Percentiles rank a stretch among this genome's conserved stretches.
Evolutionary conservation across 2,797 vertebrate species (phyloP).

Genomic region (Amazonetta brasiliensis): DNA sequence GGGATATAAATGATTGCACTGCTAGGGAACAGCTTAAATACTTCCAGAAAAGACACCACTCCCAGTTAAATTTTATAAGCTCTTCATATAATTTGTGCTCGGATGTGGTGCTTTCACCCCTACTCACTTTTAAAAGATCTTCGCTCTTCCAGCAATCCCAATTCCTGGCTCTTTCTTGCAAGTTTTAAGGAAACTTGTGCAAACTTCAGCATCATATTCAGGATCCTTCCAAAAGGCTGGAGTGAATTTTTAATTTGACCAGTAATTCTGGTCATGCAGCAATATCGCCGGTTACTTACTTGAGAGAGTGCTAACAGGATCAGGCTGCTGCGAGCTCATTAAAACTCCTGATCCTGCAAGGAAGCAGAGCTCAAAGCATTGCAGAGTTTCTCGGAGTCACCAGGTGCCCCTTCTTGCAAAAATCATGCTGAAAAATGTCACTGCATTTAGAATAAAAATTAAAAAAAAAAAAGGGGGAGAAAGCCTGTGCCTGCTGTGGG

Average conservation of each 20-base stretch:
- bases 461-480: neutral
- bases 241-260: neutral
- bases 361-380: neutral
- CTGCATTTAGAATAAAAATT: neutral
- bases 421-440: neutral
- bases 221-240: neutral
- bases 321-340: slow-evolving; percentile 15
- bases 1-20: neutral
- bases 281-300: neutral
- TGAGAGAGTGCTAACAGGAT: neutral
- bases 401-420: slow-evolving; percentile 31
- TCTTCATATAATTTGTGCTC: slow-evolving; percentile 11
- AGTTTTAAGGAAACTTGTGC: neutral
- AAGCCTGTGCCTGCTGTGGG: neutral
- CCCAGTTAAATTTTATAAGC: neutral
- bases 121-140: neutral
- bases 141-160: neutral
- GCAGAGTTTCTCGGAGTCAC: neutral
- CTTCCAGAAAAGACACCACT: slow-evolving; percentile 4
- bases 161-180: neutral
- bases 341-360: neutral
- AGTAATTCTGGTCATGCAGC: neutral
- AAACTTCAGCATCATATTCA: neutral
- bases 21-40: neutral
- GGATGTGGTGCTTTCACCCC: neutral